phyloP scores from a whole-genome alignment of 1,140 invertebrate genomes.

The Pogonognathellus flavescens region DNA sequence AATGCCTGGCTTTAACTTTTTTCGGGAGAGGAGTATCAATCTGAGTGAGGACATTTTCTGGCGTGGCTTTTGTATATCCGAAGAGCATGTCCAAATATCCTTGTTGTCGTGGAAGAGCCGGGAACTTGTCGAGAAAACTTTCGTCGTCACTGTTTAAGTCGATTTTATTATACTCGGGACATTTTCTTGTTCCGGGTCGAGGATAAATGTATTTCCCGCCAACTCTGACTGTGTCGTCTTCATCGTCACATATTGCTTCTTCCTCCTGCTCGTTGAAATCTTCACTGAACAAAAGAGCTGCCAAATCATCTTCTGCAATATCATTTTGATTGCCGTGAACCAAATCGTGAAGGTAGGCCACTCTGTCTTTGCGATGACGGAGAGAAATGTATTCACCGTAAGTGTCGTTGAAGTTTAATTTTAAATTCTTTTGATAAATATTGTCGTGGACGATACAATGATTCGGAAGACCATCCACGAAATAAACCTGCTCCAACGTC shows the following conservation, averaged over 20 bases:
- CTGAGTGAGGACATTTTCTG: not conserved
- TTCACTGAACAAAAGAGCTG: not conserved
- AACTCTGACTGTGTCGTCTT: not conserved
- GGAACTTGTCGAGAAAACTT: not conserved
- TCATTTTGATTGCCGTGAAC: not conserved
- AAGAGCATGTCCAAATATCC: conserved; percentile 7
- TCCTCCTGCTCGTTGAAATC: not conserved
- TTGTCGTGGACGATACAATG: not conserved
- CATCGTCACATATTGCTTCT: not conserved
- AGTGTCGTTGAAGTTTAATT: not conserved
- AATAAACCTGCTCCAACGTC: not conserved
- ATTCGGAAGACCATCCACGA: not conserved
- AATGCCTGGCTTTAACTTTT: too few species aligned
- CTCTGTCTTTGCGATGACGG: not conserved
- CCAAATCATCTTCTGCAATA: not conserved
- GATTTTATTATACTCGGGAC: not conserved
- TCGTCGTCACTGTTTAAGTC: not conserved
- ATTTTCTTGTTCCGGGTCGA: not conserved
- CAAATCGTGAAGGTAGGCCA: not conserved
- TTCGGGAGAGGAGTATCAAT: not conserved
- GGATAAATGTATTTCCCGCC: not conserved
- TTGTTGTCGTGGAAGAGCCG: not conserved
- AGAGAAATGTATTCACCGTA: conserved; percentile 8
- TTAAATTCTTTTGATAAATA: not conserved
- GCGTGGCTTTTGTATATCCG: not conserved